Base-by-base conservation (phyloP, 2,797 vertebrate genomes). In the Arnoldichthys spilopterus region DNA sequence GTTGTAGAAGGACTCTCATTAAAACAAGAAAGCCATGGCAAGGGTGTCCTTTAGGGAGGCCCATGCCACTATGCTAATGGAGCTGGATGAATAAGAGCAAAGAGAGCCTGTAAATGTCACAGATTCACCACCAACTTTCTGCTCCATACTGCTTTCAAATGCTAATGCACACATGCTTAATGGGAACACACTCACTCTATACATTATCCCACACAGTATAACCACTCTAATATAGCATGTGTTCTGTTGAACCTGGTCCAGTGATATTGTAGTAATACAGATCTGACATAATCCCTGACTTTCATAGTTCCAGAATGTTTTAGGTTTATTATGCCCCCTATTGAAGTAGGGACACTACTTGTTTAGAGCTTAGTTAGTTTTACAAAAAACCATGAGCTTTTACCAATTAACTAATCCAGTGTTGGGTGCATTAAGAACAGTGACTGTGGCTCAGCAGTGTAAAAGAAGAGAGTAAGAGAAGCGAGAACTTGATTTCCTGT, bases 61-160 rank as follows among this genome's bases (percentile, higher is more conserved):
- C 62, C 30, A 45, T 62, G 71, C 34, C n/a, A 58, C 56, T 64
- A 37, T 85, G 80, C 64, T 78, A 85, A 80, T 82, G 72, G 70
- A 40, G 54, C 73, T 59, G 72, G 72, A 67, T 83, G 75, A 85
- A 80, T 56, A 69, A 81, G 63, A 78, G 72, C 72, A 85, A 75
- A 54, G 58, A 45, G 75, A 76, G 76, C 37, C 77, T 77, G 79
- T 85, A 85, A 83, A 83, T 83, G 84, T 68, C 75, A 83, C 62
- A 83, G 69, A 78, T 82, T 76, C 78, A 78, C 72, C 54, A 62
- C 54, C 26, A 37, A 43, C 22, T 69, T 58, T 74, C 34, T 34
- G 20, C n/a, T 40, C 72, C 62, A 62, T 8, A 15, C 61, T 6
- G 22, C 75, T 74, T 76, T 73, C 62, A 85, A 76, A 85, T 83